phyloP scores from a whole-genome alignment of 2,797 vertebrate species.

The Forpus xanthops region DNA sequence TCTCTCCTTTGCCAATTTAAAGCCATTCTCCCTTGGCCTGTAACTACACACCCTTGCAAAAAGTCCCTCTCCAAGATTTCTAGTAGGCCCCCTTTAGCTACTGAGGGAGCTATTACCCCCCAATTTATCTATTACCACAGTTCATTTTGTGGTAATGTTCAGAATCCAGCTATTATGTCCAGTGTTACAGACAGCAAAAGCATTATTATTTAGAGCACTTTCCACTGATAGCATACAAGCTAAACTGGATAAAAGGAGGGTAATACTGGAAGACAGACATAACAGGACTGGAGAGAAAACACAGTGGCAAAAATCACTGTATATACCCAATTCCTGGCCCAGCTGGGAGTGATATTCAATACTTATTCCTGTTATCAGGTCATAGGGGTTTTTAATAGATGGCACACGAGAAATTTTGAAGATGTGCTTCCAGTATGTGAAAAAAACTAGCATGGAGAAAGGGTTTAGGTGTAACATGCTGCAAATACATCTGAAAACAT shows the following conservation, averaged over 20 bases:
- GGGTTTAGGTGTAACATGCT: neutral
- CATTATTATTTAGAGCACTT: neutral
- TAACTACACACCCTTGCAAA: neutral
- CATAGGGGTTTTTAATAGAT: neutral
- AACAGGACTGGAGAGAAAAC: neutral
- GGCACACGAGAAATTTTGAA: neutral
- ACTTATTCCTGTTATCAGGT: neutral
- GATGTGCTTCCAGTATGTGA: neutral
- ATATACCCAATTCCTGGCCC: neutral
- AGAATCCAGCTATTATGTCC: neutral
- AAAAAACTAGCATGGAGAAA: neutral
- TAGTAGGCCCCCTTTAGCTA: neutral
- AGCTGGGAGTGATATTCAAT: neutral
- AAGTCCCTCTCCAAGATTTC: neutral
- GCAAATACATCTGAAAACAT: neutral
- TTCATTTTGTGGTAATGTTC: neutral
- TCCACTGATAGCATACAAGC: neutral
- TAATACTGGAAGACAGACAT: neutral
- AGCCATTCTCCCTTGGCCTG: neutral
- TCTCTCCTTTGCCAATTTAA: neutral
- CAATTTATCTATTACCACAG: neutral
- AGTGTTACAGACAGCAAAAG: neutral
- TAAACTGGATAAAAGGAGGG: neutral
- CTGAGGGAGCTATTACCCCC: neutral
- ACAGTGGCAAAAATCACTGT: neutral